Evolutionary conservation across 2,888 invertebrate genomes (phyloP).

Genomic region (Drosophila mettleri): DNA sequence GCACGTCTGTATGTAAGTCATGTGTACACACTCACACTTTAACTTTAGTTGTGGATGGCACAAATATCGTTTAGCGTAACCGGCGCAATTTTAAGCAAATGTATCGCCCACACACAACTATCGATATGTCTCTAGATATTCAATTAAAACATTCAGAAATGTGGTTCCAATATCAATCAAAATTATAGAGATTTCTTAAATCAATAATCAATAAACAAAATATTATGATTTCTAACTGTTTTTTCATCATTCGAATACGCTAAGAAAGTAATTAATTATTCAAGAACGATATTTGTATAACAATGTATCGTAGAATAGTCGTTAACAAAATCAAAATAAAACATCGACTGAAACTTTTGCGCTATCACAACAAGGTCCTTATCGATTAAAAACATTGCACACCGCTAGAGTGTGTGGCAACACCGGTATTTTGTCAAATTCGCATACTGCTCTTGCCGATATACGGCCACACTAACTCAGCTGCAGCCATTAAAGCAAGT

Average conservation of each 20-base stretch:
- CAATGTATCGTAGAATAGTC: not conserved
- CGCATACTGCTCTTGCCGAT: conserved; percentile 27
- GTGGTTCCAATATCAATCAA: too few relatives aligned
- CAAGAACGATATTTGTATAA: too few relatives aligned
- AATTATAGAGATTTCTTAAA: not conserved
- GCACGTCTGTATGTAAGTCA: conserved; percentile 28
- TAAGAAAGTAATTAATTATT: too few relatives aligned
- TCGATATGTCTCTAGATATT: not conserved
- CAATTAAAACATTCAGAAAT: not conserved
- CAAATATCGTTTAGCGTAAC: not conserved
- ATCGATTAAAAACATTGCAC: not conserved
- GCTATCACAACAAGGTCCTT: not conserved
- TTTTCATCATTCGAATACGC: not conserved
- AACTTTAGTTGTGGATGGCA: not conserved
- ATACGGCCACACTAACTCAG: conserved; percentile 24
- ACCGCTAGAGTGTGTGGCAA: conserved; percentile 25
- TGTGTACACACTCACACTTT: conserved; percentile 30
- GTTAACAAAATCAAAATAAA: not conserved
- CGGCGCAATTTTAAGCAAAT: not conserved
- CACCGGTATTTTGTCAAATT: conserved; percentile 31
- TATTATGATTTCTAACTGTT: not conserved
- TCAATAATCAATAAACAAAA: not conserved
- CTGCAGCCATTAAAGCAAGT: conserved; percentile 29
- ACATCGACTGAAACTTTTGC: not conserved
- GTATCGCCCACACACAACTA: not conserved